Base-by-base conservation (phyloP, 2,888 invertebrate genomes). In the Pachymerium ferrugineum region DNA sequence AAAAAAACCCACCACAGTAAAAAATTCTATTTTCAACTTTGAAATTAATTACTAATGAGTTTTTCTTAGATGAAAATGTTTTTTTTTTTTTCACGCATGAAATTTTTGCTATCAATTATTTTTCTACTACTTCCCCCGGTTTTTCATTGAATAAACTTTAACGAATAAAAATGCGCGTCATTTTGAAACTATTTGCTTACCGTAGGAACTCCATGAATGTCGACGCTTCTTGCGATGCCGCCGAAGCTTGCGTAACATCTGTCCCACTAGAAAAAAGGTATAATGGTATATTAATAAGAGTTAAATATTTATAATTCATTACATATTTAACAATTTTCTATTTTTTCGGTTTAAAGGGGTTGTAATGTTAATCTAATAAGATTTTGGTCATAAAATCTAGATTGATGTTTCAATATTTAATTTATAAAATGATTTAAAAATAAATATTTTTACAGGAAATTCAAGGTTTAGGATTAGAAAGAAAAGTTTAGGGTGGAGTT, bases 181-280 rank as follows among this genome's bases (percentile, higher is more conserved):
- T n/a, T n/a, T n/a, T n/a, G n/a, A n/a, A n/a, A n/a, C n/a, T n/a
- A n/a, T 70, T 70, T 31, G 10, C 74, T 62, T 74, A 74, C 74
- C 74, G 73, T 74, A 70, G 33, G 74, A 74, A 69, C 73, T 74
- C 74, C 74, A 74, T 16, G 74, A 73, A 47, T 74, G 73, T 14
- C 74, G 74, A 25, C 73, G 68, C 70, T 74, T 74, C 74, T 74
- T 74, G 69, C 74, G 73, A 30, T 74, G 74, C 28, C 62, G 74
- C 73, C 72, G 74, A 73, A 74, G 72, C 70, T 74, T 74, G 73
- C 72, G 74, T 73, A 74, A 70, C 28, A 74, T 72, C 54, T 74
- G 74, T 19, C 74, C 74, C 74, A 74, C 74, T 74, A 70, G 35
- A 74, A 74, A 74, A 29, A 69, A 62, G 47, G n/a, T 31, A 74